A percentile compares a stretch with the other conserved stretches of the same genome.
These are phyloP conservation scores for Sturnira hondurensis DNA, from an alignment of 2,113 vertebrate species.

Conservation along the genomic window DNA sequence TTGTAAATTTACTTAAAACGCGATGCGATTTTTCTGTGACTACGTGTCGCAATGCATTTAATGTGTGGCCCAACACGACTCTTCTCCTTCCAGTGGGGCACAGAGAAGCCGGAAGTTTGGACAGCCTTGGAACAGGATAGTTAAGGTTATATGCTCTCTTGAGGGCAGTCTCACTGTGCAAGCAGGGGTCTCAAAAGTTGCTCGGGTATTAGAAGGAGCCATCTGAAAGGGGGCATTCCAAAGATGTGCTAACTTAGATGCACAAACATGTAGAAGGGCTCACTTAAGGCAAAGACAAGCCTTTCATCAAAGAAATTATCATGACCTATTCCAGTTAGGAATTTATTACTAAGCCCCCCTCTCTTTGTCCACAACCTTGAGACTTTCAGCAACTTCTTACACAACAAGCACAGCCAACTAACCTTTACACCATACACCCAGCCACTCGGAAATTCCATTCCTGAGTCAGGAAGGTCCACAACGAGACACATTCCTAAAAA, in stretches of 20 bases:
- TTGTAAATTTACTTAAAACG: no score
- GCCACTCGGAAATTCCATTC: constrained; percentile 14
- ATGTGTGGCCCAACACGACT: no score
- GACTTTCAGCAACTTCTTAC: background rate
- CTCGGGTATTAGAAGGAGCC: background rate
- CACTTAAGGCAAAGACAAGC: background rate
- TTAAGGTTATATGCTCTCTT: background rate
- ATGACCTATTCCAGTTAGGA: background rate
- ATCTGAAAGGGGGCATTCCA: background rate
- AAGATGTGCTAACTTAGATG: background rate
- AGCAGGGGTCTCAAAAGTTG: background rate
- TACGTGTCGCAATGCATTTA: no score
- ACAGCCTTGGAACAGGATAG: background rate
- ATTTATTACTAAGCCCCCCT: background rate
- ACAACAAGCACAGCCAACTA: background rate
- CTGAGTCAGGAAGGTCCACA: background rate
- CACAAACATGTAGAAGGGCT: background rate
- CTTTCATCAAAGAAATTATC: background rate
- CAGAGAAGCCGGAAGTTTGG: no score
- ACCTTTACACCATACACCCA: background rate
- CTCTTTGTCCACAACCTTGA: background rate
- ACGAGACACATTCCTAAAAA: background rate
- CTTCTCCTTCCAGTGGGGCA: no score
- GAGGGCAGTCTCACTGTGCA: background rate
- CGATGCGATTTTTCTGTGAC: no score